Conservation (phyloP, 2,113 vertebrate genomes). For the Podiceps cristatus region DNA sequence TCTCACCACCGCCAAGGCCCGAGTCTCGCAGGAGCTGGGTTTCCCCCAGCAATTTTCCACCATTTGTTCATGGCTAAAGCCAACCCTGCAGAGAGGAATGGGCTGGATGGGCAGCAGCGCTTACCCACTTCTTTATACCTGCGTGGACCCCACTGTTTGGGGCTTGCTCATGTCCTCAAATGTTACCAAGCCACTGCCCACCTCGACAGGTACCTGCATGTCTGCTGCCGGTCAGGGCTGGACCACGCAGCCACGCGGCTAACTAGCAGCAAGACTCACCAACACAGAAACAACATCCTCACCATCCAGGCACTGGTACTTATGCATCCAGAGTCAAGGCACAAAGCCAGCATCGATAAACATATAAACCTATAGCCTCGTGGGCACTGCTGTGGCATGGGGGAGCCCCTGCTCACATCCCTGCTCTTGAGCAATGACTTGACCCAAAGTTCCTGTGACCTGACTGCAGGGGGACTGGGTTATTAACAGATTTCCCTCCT, state of each 20-base stretch:
- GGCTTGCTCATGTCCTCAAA: background rate
- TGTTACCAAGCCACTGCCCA: rapidly evolving
- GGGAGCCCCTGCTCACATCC: background rate
- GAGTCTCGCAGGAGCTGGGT: rapidly evolving
- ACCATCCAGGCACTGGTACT: background rate
- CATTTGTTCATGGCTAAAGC: background rate
- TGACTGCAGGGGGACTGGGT: rapidly evolving
- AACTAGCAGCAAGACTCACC: background rate
- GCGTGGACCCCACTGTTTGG: rapidly evolving
- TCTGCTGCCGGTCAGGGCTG: background rate
- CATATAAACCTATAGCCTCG: background rate
- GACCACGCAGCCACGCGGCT: rapidly evolving
- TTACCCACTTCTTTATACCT: rapidly evolving
- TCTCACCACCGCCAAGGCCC: background rate
- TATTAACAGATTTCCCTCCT: background rate
- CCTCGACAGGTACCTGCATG: rapidly evolving
- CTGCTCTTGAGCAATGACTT: background rate
- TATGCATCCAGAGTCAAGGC: background rate
- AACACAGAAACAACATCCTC: background rate
- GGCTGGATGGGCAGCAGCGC: rapidly evolving
- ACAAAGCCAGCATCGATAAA: background rate
- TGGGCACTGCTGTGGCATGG: rapidly evolving
- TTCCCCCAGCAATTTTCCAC: background rate
- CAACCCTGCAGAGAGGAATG: rapidly evolving
- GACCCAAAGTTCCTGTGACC: background rate